phyloP scores from a whole-genome alignment of 2,888 invertebrate genomes.

The Eutolmus rufibarbis region DNA sequence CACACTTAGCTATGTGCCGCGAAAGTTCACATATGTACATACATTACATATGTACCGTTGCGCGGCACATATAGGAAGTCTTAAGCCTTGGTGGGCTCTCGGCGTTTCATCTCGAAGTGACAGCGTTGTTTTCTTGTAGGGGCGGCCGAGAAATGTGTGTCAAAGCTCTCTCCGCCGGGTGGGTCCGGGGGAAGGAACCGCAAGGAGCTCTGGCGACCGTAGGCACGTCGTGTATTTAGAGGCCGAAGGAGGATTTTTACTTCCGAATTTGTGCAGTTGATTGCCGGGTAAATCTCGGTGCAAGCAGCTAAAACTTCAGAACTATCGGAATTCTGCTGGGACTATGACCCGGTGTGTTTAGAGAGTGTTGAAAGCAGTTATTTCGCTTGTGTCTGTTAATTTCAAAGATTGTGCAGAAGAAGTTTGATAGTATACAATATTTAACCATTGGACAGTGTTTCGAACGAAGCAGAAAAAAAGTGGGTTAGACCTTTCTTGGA shows the following conservation, averaged over 20 bases:
- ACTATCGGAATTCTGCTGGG: not conserved
- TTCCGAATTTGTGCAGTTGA: not conserved
- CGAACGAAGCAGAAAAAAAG: not conserved
- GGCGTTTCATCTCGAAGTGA: not conserved
- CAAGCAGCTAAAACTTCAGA: not conserved
- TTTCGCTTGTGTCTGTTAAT: not conserved
- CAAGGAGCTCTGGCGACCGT: not conserved
- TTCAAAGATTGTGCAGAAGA: not conserved
- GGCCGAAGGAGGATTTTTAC: not conserved
- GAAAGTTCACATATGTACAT: not conserved
- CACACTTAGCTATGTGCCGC: not conserved
- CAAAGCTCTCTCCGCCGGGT: not conserved
- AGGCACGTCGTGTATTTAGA: not conserved
- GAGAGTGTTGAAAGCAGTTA: not conserved
- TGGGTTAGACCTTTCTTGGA: not conserved
- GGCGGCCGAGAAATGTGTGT: not conserved
- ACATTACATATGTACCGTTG: not conserved
- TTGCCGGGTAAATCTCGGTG: not conserved
- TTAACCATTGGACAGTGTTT: not conserved
- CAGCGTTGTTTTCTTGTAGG: not conserved
- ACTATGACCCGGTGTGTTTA: not conserved
- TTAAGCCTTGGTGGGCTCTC: not conserved
- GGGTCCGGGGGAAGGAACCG: not conserved
- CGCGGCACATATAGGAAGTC: not conserved
- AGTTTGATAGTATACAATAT: not conserved